These are phyloP conservation scores for Mycalesis mineus DNA, from an alignment of 2,888 invertebrate species.

Conservation along the genomic window DNA sequence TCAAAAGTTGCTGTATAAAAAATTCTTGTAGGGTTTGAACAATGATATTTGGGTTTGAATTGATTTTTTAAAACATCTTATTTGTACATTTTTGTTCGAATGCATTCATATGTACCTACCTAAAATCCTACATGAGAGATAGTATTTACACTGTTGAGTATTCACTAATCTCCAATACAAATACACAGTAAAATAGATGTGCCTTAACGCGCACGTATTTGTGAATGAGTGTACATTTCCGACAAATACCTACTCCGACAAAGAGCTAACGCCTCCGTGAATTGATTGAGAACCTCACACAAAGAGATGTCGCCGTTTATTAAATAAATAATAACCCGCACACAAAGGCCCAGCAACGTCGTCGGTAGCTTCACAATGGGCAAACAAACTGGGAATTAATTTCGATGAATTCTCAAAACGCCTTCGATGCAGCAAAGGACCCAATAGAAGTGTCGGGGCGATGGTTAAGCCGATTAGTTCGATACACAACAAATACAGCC, in stretches of 20 bases:
- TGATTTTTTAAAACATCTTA: not conserved
- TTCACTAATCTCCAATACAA: constrained; percentile 16
- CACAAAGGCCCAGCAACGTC: constrained; percentile 57
- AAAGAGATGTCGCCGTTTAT: constrained; percentile 65
- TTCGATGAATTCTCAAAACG: constrained; percentile 72
- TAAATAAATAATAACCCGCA: constrained; percentile 71
- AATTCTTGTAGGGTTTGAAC: no score
- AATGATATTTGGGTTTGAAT: not conserved
- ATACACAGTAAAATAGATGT: constrained; percentile 13
- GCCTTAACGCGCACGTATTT: constrained; percentile 16
- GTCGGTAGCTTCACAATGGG: constrained; percentile 66
- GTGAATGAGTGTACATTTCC: constrained; percentile 32
- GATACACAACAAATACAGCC: constrained; percentile 67
- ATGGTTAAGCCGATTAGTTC: constrained; percentile 71
- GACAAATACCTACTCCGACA: constrained; percentile 36
- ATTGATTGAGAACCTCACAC: constrained; percentile 56
- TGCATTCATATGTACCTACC: not conserved
- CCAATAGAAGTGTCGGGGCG: constrained; percentile 54
- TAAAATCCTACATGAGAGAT: constrained; percentile 4
- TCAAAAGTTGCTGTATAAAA: no score
- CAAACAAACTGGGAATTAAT: constrained; percentile 75
- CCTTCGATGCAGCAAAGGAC: constrained; percentile 61
- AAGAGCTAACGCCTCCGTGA: constrained; percentile 48
- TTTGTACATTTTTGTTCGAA: constrained; percentile 3
- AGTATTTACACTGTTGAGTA: constrained; percentile 5